Evolutionary conservation across 2,113 vertebrate species (phyloP), one percentile per base, ranked within the genome.

Genomic region (Numenius arquata): DNA sequence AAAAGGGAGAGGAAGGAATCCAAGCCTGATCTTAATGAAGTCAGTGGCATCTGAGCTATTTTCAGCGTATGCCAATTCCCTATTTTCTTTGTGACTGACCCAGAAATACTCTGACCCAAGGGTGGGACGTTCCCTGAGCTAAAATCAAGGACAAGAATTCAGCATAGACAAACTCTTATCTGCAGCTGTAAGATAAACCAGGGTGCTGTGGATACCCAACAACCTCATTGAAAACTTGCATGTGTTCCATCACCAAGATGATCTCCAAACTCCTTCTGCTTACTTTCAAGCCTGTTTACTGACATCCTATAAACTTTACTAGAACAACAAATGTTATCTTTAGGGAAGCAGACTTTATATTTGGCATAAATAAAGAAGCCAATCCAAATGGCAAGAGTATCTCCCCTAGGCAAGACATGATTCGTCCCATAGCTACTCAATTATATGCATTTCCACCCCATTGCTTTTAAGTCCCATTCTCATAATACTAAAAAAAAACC

Each of bases 131-230:
- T 91, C 92, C 85, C 89, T 95, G 81, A 95, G 63, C 88, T 91
- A 75, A 97, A 96, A 95, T 92, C 88, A 96, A 92, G 72, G 77
- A 81, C 79, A 96, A 71, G 92, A 96, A 98, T 96, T 89, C 78
- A 85, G 86, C 77, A 82, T 2, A 93, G 83, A 80, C 88, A 93
- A 88, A 92, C 62, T 81, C 63, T 79, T 90, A 93, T 95, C 84
- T 89, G 86, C 88, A 84, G 85, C 77, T 89, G 52, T 30, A 56
- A 81, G 63, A 94, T 5, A 90, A 83, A 85, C 63, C 41, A 78
- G 66, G 63, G 72, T 89, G 85, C 67, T 61, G 73, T 22, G 87
- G 50, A 82, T 68, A 77, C 9, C 47, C 38, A 4, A 66, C 17
- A 86, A 75, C 30, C 55, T 81, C 76, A 82, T 5, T 21, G 85